Evolutionary conservation across 2,113 vertebrate genomes (phyloP).

Genomic region (Caranx ignobilis): DNA sequence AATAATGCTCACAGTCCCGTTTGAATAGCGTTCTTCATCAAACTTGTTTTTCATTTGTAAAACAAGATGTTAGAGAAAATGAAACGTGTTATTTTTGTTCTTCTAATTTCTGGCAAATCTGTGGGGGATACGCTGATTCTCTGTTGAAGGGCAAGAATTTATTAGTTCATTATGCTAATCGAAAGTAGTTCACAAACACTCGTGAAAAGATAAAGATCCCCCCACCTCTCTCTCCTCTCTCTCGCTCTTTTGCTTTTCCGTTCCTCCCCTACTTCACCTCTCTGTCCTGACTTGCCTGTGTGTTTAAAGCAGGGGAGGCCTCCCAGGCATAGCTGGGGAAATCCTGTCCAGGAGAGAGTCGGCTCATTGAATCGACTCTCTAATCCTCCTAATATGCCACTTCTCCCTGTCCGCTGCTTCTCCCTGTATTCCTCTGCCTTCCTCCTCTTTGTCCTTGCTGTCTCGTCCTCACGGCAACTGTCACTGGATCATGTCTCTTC

Average conservation of each 20-base stretch:
- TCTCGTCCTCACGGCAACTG: conserved; percentile 17
- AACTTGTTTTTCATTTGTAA: conserved; percentile 38
- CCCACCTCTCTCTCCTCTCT: neutral
- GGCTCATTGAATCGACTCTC: conserved; percentile 61
- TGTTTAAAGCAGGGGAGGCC: conserved; percentile 67
- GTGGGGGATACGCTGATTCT: conserved; percentile 21
- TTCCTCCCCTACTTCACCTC: conserved; percentile 30
- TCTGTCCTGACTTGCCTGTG: conserved; percentile 70
- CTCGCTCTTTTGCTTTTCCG: conserved; percentile 21
- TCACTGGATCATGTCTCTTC: conserved; percentile 37
- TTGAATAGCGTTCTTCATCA: neutral
- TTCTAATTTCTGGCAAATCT: conserved; percentile 35
- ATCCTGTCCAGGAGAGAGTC: conserved; percentile 68
- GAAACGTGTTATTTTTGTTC: conserved; percentile 33
- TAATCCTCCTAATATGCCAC: conserved; percentile 73
- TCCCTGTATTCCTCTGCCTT: conserved; percentile 18
- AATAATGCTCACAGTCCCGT: neutral
- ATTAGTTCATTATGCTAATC: conserved; percentile 63
- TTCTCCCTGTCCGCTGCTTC: conserved; percentile 35
- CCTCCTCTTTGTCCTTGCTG: conserved; percentile 1
- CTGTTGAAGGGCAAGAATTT: conserved; percentile 46
- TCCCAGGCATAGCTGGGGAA: conserved; percentile 69
- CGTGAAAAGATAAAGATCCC: conserved; percentile 46
- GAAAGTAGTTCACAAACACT: conserved; percentile 54
- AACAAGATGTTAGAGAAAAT: conserved; percentile 41